Evolutionary conservation across 2,113 vertebrate genomes (phyloP), one percentile per base, ranked within the genome.

Genomic region (Arenaria interpres): DNA sequence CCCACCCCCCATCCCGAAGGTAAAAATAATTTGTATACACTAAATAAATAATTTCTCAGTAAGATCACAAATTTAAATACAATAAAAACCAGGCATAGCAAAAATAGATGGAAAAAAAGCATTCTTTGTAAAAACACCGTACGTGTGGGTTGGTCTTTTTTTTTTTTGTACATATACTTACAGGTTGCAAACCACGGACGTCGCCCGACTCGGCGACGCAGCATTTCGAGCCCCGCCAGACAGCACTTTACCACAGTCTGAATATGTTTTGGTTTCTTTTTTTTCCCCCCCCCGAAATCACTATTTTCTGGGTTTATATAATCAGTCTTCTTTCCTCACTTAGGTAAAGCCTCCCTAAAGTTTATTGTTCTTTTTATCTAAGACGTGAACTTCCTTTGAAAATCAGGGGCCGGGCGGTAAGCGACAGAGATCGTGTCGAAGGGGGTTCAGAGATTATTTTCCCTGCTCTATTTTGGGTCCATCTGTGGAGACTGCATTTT

Each of bases 41-140:
- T 62, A 79, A 95, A 97, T 94, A 95, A 94, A 96, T 89, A 76
- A 60, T 18, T 43, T 54, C 22, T 46, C 62, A 21, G 23, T 46
- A 48, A 69, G 83, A 45, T 56, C 80, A 37, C 71, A 60, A 54
- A 84, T 90, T 95, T 89, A 95, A 96, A 96, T 97, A 96, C 14
- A 33, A 37, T 73, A 94, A 89, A 96, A 92, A 96, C 21, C 46
- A 93, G 80, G 71, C 75, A 10, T 91, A 91, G 84, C 69, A 97
- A 95, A 96, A 95, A 76, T 62, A 96, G 82, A 93, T 81, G 67
- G 24, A 53, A 88, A 87, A 81, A 88, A 59, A 71, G 18, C 73
- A 64, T 79, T 95, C 30, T 75, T 24, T 67, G 77, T 86, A 83
- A 95, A 92, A 95, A 97, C 67, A 30, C 18, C 43, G 4, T 33